A percentile compares a stretch with the other conserved stretches of the same genome.
Conservation (phyloP, 2,113 vertebrate genomes). For the Nibea albiflora region DNA sequence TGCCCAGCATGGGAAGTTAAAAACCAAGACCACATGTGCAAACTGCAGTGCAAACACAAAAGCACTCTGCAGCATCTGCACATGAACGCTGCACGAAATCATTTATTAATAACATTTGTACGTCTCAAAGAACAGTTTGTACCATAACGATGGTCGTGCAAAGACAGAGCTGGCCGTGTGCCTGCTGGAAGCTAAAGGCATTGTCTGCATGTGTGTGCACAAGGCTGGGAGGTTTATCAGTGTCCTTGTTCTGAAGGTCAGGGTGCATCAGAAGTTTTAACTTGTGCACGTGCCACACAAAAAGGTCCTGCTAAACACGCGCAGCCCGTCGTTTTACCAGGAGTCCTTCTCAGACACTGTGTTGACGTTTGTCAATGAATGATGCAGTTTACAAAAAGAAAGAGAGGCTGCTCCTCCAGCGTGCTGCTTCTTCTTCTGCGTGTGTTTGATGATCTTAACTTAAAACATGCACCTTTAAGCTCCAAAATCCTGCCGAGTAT, state of each 20-base stretch:
- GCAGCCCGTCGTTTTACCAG: neutral
- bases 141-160: neutral
- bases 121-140: neutral
- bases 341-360: neutral
- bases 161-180: neutral
- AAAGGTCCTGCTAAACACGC: neutral
- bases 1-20: neutral
- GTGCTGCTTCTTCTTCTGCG: too few relatives aligned
- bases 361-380: neutral
- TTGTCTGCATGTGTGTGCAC: conserved; percentile 14
- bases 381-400: neutral
- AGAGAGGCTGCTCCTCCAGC: neutral
- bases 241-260: conserved; percentile 53
- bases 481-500: neutral
- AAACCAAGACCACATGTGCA: conserved; percentile 1
- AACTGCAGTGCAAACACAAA: conserved; percentile 20
- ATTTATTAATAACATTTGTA: neutral
- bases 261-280: conserved; percentile 41
- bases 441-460: neutral
- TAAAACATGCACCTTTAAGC: neutral
- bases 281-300: conserved; percentile 13
- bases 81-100: neutral
- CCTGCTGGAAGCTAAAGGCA: neutral
- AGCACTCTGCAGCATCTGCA: neutral
- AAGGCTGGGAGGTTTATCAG: conserved; percentile 55